These are phyloP conservation scores for Heterotis niloticus DNA, from an alignment of 2,113 vertebrate species.

Conservation along the genomic window DNA sequence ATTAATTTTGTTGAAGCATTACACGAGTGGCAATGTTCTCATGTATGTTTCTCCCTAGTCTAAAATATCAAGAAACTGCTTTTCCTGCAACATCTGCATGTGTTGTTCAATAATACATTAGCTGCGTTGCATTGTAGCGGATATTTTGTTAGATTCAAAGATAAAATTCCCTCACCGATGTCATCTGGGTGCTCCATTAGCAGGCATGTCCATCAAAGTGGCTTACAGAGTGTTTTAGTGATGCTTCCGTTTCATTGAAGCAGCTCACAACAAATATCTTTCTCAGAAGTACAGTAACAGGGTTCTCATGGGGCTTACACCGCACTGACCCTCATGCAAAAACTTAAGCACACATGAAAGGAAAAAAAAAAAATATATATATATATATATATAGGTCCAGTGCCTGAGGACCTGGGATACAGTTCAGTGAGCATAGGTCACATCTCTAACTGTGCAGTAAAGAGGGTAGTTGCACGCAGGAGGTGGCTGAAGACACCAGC, in stretches of 20 bases:
- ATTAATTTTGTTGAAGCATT: background rate
- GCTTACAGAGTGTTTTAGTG: too few relatives aligned
- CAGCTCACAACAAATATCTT: too few relatives aligned
- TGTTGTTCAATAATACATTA: too few relatives aligned
- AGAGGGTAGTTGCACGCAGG: background rate
- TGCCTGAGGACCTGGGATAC: background rate
- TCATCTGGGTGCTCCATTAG: background rate
- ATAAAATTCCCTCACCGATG: too few relatives aligned
- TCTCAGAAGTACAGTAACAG: too few relatives aligned
- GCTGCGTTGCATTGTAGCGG: too few relatives aligned
- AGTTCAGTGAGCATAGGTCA: background rate
- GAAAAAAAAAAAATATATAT: background rate
- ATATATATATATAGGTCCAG: background rate
- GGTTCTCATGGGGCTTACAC: background rate
- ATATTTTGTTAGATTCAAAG: too few relatives aligned
- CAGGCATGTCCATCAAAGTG: too few relatives aligned
- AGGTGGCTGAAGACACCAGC: background rate
- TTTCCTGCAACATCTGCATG: too few relatives aligned
- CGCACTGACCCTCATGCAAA: too few relatives aligned
- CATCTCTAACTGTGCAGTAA: background rate
- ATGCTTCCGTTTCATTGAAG: too few relatives aligned
- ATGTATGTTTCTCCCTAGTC: background rate
- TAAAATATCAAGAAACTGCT: too few relatives aligned
- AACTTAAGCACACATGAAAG: background rate
- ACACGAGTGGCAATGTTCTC: background rate